Evolutionary conservation across 1,140 invertebrate species (phyloP).

Genomic region (Drosophila pruinosa): DNA sequence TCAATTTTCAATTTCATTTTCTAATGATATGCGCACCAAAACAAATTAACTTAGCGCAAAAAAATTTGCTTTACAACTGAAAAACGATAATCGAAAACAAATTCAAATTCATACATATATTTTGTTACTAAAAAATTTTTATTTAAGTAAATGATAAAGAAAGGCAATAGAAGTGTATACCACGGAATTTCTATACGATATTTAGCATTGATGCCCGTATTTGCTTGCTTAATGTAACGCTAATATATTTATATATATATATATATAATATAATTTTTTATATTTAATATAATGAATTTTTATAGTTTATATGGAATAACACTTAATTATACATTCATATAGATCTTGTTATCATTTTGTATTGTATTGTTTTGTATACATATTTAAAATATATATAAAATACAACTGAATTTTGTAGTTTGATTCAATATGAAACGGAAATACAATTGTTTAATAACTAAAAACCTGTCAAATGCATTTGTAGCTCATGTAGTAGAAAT

Average conservation of each 20-base stretch:
- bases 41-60: conserved; percentile 59
- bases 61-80: conserved; percentile 24
- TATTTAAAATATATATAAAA: conserved; percentile 55
- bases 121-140: conserved; percentile 62
- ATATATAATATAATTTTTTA: conserved; percentile 51
- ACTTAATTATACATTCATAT: conserved; percentile 76
- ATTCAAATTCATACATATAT: conserved; percentile 24
- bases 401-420: conserved; percentile 58
- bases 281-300: conserved; percentile 76
- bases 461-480: conserved; percentile 42
- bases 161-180: conserved; percentile 76
- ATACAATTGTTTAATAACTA: conserved; percentile 41
- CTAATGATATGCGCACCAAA: conserved; percentile 75
- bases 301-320: conserved; percentile 81
- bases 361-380: conserved; percentile 45
- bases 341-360: conserved; percentile 31
- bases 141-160: conserved; percentile 76
- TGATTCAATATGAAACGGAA: conserved; percentile 48
- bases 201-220: conserved; percentile 59
- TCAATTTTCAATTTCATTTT: conserved; percentile 48
- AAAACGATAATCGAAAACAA: conserved; percentile 23
- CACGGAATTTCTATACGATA: conserved; percentile 58
- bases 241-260: conserved; percentile 53
- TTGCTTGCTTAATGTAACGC: conserved; percentile 58
- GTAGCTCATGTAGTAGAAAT: conserved; percentile 39